Percentiles rank a stretch among this genome's conserved stretches.
phyloP scores from a whole-genome alignment of 2,888 invertebrate species.

The Brenthis daphne region DNA sequence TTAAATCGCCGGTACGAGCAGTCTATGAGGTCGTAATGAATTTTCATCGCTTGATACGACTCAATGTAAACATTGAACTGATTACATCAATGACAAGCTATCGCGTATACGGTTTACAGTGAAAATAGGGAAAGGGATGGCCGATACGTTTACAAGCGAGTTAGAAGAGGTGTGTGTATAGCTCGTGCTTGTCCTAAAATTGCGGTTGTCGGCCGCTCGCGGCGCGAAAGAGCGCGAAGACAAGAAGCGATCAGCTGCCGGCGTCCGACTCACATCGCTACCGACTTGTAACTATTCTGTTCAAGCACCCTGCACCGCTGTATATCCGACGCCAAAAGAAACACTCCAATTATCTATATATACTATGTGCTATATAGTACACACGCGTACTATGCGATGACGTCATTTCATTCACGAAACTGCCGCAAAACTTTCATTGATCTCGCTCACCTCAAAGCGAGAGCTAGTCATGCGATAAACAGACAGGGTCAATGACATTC shows the following conservation, averaged over 20 bases:
- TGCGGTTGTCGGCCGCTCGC: conserved; percentile 62
- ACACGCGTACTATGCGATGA: conserved; percentile 56
- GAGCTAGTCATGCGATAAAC: conserved; percentile 18
- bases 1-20: conserved; percentile 18
- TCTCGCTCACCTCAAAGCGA: conserved; percentile 40
- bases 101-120: conserved; percentile 45
- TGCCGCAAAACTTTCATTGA: conserved; percentile 62
- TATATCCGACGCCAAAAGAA: conserved; percentile 73
- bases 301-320: conserved; percentile 58
- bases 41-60: conserved; percentile 51
- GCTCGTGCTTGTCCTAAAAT: conserved; percentile 69
- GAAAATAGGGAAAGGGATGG: conserved; percentile 56
- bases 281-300: conserved; percentile 76
- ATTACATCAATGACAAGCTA: conserved; percentile 61
- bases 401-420: conserved; percentile 75
- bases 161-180: conserved; percentile 56
- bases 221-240: conserved; percentile 69
- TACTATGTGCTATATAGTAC: conserved; percentile 45
- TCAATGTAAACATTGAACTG: conserved; percentile 73
- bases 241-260: conserved; percentile 53
- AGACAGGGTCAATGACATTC: conserved; percentile 8
- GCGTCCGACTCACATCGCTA: conserved; percentile 80
- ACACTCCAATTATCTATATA: conserved; percentile 66
- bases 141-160: conserved; percentile 44
- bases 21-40: conserved; percentile 34